Conservation (phyloP, 1,140 invertebrate species). For the Heliothis subflexa region DNA sequence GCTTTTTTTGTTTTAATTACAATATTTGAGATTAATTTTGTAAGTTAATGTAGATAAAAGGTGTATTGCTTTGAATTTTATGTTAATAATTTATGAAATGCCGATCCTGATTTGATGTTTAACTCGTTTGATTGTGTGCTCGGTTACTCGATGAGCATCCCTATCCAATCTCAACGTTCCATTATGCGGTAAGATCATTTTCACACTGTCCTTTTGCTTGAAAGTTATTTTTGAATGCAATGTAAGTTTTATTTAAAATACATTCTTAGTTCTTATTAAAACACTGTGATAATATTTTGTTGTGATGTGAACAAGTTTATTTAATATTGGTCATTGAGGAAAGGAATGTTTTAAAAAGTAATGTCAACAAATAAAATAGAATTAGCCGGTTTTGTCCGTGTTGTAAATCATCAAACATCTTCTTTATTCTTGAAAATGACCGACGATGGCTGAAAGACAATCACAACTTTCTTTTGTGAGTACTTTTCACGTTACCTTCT, state of each 20-base stretch:
- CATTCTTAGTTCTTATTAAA: no score
- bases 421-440: conserved; percentile 43
- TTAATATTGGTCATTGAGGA: neutral
- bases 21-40: no score
- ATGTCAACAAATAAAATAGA: conserved; percentile 37
- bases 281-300: no score
- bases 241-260: neutral
- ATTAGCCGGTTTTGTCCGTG: conserved; percentile 47
- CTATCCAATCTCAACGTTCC: neutral
- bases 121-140: no score
- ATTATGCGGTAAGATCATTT: neutral
- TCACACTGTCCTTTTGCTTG: neutral
- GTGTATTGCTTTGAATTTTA: neutral
- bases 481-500: conserved; percentile 9
- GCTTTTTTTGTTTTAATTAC: no score
- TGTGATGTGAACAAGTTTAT: no score
- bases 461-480: conserved; percentile 42
- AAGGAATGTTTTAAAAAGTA: conserved; percentile 11
- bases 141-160: neutral
- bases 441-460: conserved; percentile 54
- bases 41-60: no score
- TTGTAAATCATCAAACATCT: conserved; percentile 34
- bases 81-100: no score
- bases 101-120: no score
- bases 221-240: neutral